Percentiles rank a stretch among this genome's conserved stretches.
Conservation (phyloP, 2,797 vertebrate species). For the Nannoperca australis region DNA sequence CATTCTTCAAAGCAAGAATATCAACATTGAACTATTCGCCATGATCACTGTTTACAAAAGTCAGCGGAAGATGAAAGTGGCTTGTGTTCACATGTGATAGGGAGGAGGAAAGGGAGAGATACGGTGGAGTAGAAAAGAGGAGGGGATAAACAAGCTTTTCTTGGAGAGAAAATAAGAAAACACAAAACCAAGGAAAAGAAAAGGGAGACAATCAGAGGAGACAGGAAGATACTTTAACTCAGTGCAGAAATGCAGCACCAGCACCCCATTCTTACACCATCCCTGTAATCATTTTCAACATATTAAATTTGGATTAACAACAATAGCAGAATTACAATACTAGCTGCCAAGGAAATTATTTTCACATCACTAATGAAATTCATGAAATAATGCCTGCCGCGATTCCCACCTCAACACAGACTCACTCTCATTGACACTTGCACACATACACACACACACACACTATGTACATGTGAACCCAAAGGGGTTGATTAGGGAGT, state of each 20-base stretch:
- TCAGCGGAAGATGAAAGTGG: conserved; percentile 71
- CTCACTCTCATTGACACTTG: not conserved
- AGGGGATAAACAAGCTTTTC: conserved; percentile 46
- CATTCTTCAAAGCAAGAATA: conserved; percentile 72
- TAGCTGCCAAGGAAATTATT: conserved; percentile 76
- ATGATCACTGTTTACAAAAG: conserved; percentile 79
- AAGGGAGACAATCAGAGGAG: conserved; percentile 15
- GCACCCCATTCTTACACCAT: conserved; percentile 8
- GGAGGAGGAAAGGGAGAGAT: conserved; percentile 29
- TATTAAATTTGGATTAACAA: conserved; percentile 82
- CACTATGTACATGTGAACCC: conserved; percentile 31
- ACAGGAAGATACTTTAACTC: conserved; percentile 31
- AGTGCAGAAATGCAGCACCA: conserved; percentile 26
- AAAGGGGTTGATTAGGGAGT: conserved; percentile 72
- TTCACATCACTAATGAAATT: conserved; percentile 80
- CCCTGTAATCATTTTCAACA: conserved; percentile 72
- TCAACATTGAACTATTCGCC: conserved; percentile 72
- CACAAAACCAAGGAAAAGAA: not conserved
- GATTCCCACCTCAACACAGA: conserved; percentile 63
- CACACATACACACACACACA: conserved; percentile 11
- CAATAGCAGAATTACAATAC: conserved; percentile 75
- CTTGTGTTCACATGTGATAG: conserved; percentile 55
- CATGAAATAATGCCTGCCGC: conserved; percentile 71
- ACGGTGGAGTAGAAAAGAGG: conserved; percentile 28
- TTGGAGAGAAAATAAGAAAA: conserved; percentile 39